Base-by-base conservation (phyloP, 2,888 invertebrate genomes). In the Horisme vitalbata region DNA sequence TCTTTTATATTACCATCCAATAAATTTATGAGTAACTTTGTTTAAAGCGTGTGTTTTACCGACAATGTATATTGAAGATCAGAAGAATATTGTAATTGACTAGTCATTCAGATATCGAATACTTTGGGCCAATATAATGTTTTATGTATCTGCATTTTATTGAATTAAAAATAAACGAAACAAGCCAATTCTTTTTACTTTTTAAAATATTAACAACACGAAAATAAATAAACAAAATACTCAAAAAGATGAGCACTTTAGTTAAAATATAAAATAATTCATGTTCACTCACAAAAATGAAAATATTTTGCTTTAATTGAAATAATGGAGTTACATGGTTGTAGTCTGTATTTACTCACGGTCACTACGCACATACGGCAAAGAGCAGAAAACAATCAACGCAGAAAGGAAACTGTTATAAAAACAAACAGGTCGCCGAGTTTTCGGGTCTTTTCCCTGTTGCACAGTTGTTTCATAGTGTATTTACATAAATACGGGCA, bases 401-500 rank as follows among this genome's bases (percentile, higher is more conserved):
- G 65, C 56, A 65, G 62, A 75, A 71, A 74, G 71, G 66, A 72
- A 48, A 71, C 70, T 64, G 68, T 73, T 70, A 65, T 65, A 75
- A 75, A 78, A 77, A 75, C 72, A 77, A 77, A 81, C 75, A 75
- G 68, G 67, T 71, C 66, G 61, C 72, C 65, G 68, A 59, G 56
- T 59, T 76, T 78, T 72, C 65, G 66, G 70, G 67, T 68, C 59
- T 77, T 78, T 75, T 59, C 59, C 59, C 66, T 68, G 64, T 63
- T 72, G 71, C 68, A 73, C 72, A 72, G 71, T 79, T 76, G 77
- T 75, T 81, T 74, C 71, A 71, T 68, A 68, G 74, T 68, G 66
- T 83, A 77, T 85, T 83, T 84, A 80, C 82, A 79, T 79, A 79
- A 77, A 81, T 77, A 77, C 73, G 65, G 68, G 63, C 63, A 62